These are phyloP conservation scores for Otocyon megalotis DNA, from an alignment of 2,113 vertebrate genomes.

Conservation along the genomic window DNA sequence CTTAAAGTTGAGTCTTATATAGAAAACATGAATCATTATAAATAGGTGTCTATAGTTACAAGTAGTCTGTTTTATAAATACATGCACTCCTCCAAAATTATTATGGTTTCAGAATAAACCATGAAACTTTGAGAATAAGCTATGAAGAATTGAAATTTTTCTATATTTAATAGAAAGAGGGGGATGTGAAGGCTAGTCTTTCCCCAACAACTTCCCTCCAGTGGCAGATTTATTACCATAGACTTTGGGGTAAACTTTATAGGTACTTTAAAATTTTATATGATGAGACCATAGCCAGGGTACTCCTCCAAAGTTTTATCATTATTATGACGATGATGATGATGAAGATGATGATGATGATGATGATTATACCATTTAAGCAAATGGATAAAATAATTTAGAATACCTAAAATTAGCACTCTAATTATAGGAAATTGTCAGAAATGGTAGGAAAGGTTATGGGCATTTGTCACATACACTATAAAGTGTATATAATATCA, in stretches of 20 bases:
- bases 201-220: fast-evolving
- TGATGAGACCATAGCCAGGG: background rate
- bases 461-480: background rate
- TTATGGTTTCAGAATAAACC: background rate
- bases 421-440: background rate
- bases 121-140: background rate
- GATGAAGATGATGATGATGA: background rate
- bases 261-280: background rate
- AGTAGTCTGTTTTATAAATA: background rate
- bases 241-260: background rate
- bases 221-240: background rate
- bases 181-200: fast-evolving
- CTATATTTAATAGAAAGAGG: background rate
- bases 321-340: background rate
- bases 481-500: background rate
- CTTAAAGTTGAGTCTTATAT: background rate
- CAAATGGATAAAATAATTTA: background rate
- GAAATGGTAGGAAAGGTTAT: background rate
- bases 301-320: background rate
- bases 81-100: fast-evolving
- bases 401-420: background rate
- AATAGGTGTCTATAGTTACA: background rate
- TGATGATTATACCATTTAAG: background rate
- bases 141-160: background rate
- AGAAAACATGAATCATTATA: background rate